phyloP scores from a whole-genome alignment of 2,113 vertebrate species.

The Chiloscyllium plagiosum region DNA sequence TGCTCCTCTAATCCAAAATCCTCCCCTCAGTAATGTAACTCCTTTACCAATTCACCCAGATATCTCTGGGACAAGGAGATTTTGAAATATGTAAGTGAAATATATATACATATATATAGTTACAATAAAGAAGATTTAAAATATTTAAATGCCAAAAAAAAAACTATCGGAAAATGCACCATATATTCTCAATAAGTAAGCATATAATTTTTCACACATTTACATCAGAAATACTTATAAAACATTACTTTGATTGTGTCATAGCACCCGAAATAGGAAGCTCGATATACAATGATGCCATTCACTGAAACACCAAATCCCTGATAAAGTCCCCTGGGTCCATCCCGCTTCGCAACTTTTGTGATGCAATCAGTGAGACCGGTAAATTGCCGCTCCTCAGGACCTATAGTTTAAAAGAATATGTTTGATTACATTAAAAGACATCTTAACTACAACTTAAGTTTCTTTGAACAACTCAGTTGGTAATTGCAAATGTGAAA shows the following conservation, averaged over 20 bases:
- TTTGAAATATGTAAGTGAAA: background rate
- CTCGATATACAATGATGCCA: conserved; percentile 47
- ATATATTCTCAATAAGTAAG: background rate
- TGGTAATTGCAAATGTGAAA: background rate
- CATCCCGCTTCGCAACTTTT: conserved; percentile 46
- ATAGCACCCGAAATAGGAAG: conserved; percentile 52
- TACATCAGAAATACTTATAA: background rate
- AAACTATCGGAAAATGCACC: background rate
- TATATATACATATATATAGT: background rate
- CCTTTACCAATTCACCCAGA: background rate
- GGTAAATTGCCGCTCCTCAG: conserved; percentile 47
- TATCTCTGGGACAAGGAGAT: background rate
- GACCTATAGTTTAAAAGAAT: conserved; percentile 41
- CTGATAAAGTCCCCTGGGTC: conserved; percentile 46
- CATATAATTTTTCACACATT: background rate
- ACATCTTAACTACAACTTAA: background rate
- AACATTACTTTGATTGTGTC: conserved; percentile 48
- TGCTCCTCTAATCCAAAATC: too few species aligned
- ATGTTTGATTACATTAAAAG: background rate
- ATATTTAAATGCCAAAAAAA: background rate
- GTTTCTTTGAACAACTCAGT: background rate
- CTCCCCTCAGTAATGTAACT: too few species aligned
- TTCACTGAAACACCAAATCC: conserved; percentile 50
- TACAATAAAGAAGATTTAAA: background rate
- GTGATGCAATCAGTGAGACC: conserved; percentile 48